Evolutionary conservation across 1,140 invertebrate genomes (phyloP).

Genomic region (Teleopsis dalmanni): DNA sequence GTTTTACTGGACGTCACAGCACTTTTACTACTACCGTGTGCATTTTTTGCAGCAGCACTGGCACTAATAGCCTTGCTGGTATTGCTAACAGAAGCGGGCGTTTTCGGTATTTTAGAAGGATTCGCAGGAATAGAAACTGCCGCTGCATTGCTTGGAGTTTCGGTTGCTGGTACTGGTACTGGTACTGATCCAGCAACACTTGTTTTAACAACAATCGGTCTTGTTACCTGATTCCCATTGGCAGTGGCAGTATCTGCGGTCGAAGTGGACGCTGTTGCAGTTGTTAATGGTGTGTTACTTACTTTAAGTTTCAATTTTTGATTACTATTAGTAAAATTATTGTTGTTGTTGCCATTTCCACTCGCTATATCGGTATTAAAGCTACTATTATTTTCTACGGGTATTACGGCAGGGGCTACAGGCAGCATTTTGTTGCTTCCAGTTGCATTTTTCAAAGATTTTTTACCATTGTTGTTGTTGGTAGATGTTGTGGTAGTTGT

Average conservation of each 20-base stretch:
- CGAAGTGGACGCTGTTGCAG: constrained; percentile 23
- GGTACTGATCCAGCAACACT: constrained; percentile 8
- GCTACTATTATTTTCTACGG: neutral
- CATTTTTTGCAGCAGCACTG: constrained; percentile 5
- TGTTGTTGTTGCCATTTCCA: constrained; percentile 26
- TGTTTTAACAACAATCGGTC: constrained; percentile 19
- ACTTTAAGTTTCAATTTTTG: constrained; percentile 23
- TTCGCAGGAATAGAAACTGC: constrained; percentile 8
- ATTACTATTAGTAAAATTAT: constrained; percentile 19
- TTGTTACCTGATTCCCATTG: constrained; percentile 8
- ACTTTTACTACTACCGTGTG: neutral
- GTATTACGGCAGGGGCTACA: neutral
- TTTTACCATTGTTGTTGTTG: constrained; percentile 1
- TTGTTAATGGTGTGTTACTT: constrained; percentile 10
- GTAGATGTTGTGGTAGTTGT: neutral
- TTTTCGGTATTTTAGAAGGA: constrained; percentile 20
- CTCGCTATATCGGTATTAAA: constrained; percentile 14
- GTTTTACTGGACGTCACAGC: constrained; percentile 2
- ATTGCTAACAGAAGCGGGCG: constrained; percentile 29
- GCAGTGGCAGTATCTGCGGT: constrained; percentile 13
- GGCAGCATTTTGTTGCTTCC: constrained; percentile 2
- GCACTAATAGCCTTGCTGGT: constrained; percentile 28
- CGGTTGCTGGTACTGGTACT: constrained; percentile 10
- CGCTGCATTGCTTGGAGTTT: constrained; percentile 12
- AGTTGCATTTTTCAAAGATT: constrained; percentile 2